These are phyloP conservation scores for Acyrthosiphon pisum DNA, from an alignment of 1,140 invertebrate species.

Conservation along the genomic window DNA sequence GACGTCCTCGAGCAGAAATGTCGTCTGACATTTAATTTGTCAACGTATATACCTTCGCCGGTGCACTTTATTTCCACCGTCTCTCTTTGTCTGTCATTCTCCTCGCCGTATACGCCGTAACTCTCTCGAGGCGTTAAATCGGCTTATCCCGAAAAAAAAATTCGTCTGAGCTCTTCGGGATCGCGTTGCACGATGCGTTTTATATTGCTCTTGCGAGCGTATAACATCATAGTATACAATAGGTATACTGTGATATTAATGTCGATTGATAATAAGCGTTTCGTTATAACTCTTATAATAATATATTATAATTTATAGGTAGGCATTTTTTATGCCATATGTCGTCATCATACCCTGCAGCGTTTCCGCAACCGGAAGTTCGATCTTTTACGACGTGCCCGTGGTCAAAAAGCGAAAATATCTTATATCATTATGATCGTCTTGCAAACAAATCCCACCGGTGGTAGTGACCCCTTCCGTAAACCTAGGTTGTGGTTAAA, in stretches of 20 bases:
- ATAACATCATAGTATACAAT: not conserved
- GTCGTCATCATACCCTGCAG: not conserved
- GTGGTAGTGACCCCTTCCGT: not conserved
- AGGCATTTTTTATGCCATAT: not conserved
- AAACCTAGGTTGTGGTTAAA: not conserved
- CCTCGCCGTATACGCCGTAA: too few species aligned
- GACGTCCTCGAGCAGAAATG: constrained; percentile 19
- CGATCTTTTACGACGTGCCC: not conserved
- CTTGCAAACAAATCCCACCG: not conserved
- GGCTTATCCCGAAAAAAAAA: not conserved
- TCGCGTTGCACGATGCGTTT: not conserved
- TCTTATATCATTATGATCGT: not conserved
- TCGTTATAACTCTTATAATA: not conserved
- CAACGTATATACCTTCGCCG: not conserved
- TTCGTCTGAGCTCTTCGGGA: not conserved
- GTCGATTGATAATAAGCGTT: not conserved
- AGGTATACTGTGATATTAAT: too few species aligned
- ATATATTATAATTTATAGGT: not conserved
- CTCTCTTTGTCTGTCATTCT: not conserved
- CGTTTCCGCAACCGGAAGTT: not conserved
- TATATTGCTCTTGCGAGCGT: not conserved
- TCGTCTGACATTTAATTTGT: constrained; percentile 23
- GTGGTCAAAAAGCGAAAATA: not conserved
- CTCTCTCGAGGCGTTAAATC: not conserved
- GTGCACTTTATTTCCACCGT: not conserved